phyloP scores from a whole-genome alignment of 2,888 invertebrate genomes.

The Steinernema hermaphroditum region DNA sequence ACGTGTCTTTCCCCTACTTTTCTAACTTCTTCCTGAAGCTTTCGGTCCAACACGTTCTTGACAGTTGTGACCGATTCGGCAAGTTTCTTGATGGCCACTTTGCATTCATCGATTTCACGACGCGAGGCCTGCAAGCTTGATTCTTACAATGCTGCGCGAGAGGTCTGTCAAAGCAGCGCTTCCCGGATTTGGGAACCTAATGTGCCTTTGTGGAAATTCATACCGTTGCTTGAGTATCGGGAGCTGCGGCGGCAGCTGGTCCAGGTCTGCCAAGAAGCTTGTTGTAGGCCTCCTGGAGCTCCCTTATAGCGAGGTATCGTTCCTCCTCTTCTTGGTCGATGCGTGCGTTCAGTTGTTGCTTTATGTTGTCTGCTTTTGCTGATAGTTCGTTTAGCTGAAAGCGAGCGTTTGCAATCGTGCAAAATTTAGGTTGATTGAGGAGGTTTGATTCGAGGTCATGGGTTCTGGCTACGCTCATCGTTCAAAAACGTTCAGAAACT shows the following conservation, averaged over 20 bases:
- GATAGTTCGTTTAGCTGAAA: conserved; percentile 63
- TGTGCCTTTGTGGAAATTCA: neutral
- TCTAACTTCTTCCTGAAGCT: conserved; percentile 60
- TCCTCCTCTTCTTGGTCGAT: conserved; percentile 65
- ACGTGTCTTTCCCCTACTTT: conserved; percentile 46
- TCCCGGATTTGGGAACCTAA: too few species aligned
- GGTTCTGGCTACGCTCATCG: too few species aligned
- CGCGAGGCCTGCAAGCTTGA: conserved; percentile 37
- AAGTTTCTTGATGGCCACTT: conserved; percentile 64
- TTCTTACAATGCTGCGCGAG: neutral
- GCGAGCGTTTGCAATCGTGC: neutral
- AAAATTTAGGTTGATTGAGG: too few species aligned
- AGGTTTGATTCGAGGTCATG: too few species aligned
- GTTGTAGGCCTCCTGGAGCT: conserved; percentile 64
- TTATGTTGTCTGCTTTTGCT: conserved; percentile 63
- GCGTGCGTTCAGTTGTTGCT: conserved; percentile 59
- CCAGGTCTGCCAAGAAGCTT: conserved; percentile 42
- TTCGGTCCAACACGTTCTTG: conserved; percentile 64
- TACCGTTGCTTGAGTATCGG: conserved; percentile 32
- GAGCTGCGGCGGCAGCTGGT: conserved; percentile 34
- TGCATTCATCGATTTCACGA: conserved; percentile 64
- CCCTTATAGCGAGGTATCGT: conserved; percentile 62
- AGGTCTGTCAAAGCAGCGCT: too few species aligned
- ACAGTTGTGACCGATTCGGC: conserved; percentile 65
- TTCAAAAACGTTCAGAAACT: too few species aligned